phyloP scores from a whole-genome alignment of 2,888 invertebrate species.

The Peribatodes rhomboidaria region DNA sequence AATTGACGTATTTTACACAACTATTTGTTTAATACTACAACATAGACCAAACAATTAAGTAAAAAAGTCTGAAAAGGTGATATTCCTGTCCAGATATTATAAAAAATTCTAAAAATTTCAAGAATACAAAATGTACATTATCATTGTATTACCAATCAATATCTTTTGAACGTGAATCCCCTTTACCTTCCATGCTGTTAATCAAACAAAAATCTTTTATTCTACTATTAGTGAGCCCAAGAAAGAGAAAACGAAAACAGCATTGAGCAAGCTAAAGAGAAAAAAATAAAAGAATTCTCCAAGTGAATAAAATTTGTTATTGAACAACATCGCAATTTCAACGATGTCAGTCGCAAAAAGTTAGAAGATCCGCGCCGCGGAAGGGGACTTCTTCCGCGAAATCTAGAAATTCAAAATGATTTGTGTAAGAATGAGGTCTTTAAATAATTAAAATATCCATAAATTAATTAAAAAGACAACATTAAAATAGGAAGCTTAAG shows the following conservation, averaged over 20 bases:
- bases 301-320: neutral
- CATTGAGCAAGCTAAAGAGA: conserved; percentile 49
- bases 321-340: neutral
- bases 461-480: too few species aligned
- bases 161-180: neutral
- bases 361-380: too few species aligned
- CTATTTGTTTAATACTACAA: too few species aligned
- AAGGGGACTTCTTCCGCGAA: too few species aligned
- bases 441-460: too few species aligned
- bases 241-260: conserved; percentile 6
- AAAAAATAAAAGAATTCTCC: conserved; percentile 18
- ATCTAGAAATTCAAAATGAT: too few species aligned
- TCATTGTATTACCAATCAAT: neutral
- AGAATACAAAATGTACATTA: conserved; percentile 2
- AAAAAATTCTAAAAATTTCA: neutral
- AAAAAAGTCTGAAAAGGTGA: too few species aligned
- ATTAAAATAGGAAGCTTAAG: too few species aligned
- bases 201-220: neutral
- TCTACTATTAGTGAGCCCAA: conserved; percentile 12
- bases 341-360: neutral
- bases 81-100: too few species aligned
- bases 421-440: too few species aligned
- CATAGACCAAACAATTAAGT: too few species aligned
- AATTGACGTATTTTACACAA: too few species aligned
- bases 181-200: conserved; percentile 7